Conservation (phyloP, 1,140 invertebrate genomes). For the Nylanderia fulva region DNA sequence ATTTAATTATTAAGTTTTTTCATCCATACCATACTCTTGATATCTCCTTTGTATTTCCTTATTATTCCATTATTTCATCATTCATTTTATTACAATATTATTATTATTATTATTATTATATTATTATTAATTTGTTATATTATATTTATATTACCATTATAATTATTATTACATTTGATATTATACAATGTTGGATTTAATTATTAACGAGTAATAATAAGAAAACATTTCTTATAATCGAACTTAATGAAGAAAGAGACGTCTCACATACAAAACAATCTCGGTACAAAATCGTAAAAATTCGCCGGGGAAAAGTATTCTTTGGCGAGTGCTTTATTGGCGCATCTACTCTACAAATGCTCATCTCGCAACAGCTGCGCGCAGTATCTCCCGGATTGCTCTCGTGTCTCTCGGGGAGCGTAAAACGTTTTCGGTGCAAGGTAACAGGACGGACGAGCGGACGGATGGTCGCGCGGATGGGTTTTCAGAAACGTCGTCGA, state of each 20-base stretch:
- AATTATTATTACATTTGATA: too few species aligned
- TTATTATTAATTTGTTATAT: too few species aligned
- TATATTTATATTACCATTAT: too few species aligned
- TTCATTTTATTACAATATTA: too few species aligned
- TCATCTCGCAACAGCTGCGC: conserved; percentile 5
- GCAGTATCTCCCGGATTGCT: conserved; percentile 20
- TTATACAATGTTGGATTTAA: background rate
- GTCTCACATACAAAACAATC: background rate
- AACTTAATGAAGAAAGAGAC: too few species aligned
- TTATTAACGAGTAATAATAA: background rate
- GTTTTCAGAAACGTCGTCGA: conserved; percentile 84
- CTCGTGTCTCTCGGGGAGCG: background rate
- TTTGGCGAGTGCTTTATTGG: background rate
- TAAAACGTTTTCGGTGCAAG: conserved; percentile 69
- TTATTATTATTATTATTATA: too few species aligned
- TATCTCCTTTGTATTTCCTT: too few species aligned
- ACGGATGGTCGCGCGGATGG: conserved; percentile 75
- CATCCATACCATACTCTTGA: too few species aligned
- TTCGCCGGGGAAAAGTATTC: background rate
- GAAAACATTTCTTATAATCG: too few species aligned
- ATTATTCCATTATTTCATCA: too few species aligned
- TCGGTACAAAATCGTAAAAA: background rate
- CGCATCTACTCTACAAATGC: conserved; percentile 23
- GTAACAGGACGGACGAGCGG: background rate
- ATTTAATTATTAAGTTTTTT: too few species aligned